phyloP scores from a whole-genome alignment of 2,888 invertebrate species.

The Oscheius sp. region DNA sequence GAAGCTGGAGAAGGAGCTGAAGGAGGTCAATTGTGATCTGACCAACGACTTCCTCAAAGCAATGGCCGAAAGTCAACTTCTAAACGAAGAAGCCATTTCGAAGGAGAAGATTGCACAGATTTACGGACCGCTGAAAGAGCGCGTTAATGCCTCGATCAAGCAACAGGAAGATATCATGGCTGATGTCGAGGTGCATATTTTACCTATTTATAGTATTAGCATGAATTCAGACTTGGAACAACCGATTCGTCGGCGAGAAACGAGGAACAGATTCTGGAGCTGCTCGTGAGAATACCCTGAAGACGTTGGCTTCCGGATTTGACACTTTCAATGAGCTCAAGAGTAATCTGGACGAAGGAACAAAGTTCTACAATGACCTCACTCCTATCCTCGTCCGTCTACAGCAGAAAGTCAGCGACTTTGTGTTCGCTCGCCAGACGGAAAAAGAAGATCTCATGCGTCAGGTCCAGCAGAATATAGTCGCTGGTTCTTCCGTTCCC shows the following conservation, averaged over 20 bases:
- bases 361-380: constrained; percentile 82
- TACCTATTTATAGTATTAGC: neutral
- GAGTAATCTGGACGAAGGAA: constrained; percentile 92
- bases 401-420: constrained; percentile 97
- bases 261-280: constrained; percentile 77
- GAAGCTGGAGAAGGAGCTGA: constrained; percentile 57
- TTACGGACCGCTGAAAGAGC: constrained; percentile 84
- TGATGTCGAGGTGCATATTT: constrained; percentile 76
- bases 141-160: constrained; percentile 83
- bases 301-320: constrained; percentile 87
- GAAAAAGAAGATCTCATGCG: constrained; percentile 97
- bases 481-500: constrained; percentile 48
- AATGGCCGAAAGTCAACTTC: constrained; percentile 76
- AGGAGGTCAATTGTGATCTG: constrained; percentile 62
- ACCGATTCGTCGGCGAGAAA: constrained; percentile 79
- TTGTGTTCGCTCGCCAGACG: constrained; percentile 97
- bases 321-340: constrained; percentile 92
- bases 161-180: constrained; percentile 81
- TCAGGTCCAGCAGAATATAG: constrained; percentile 82
- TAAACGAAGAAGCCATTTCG: constrained; percentile 63
- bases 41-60: constrained; percentile 83
- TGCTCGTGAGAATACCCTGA: constrained; percentile 76
- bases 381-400: constrained; percentile 88
- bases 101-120: constrained; percentile 79
- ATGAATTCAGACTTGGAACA: constrained; percentile 76